Base-by-base conservation (phyloP, 2,797 vertebrate species). In the Heliangelus exortis region DNA sequence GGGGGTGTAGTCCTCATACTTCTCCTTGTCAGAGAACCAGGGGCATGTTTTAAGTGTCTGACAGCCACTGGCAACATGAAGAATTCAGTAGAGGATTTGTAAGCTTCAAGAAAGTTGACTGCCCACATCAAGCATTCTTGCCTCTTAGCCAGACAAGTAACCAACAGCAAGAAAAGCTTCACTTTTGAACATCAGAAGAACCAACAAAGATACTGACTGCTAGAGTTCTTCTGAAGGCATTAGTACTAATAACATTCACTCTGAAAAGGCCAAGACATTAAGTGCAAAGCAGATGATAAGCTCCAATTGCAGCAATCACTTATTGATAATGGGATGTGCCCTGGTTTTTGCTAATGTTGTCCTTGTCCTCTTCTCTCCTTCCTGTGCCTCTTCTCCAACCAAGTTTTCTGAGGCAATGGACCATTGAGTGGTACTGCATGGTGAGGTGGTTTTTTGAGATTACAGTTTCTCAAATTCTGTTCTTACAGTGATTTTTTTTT, bases 291-390 rank as follows among this genome's bases (percentile, higher is more conserved):
- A 95, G 85, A 93, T 92, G 89, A 97, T 93, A 92, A 96, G 81
- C 73, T 95, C 85, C 96, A 95, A 92, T 95, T 96, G 91, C 74
- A 94, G 87, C 95, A 96, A 90, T 97, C 96, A 96, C 88, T 79
- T 91, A 71, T n/a, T 96, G 91, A 89, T 88, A 92, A 55, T 15
- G 12, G 75, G 94, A 94, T 21, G 62, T 43, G 71, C 58, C 73
- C 93, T 67, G 71, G 1, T 53, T 96, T 95, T 67, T 89, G 74
- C 67, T 96, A 88, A 78, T 57, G 43, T 41, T 50, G 68, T 88
- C 84, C 82, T 94, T 73, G 76, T 73, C 69, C 75, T 93, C 72
- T 18, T 58, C 84, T 57, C 36, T 7, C 41, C 39, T 51, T 90
- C 55, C 62, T 79, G 61, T 69, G 18, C 51, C 55, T 47, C 39